Base-by-base conservation (phyloP, 1,140 invertebrate species). In the Lineus longissimus region DNA sequence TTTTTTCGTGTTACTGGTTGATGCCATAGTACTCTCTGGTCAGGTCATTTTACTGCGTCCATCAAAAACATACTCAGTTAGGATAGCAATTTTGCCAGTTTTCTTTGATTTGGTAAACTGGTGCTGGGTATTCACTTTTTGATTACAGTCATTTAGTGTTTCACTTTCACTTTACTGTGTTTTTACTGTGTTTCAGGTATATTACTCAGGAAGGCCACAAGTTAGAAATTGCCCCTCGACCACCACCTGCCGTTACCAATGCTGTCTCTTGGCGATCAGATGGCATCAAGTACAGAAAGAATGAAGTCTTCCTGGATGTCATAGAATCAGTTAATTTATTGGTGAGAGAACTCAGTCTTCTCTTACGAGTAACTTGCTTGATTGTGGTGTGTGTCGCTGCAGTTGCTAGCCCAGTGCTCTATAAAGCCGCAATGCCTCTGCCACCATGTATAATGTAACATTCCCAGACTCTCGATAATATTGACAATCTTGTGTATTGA, bases 291-390 rank as follows among this genome's bases (percentile, higher is more conserved):
- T 99, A 99, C 81, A 87, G 97, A 54, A 99, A 99, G 82, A 99
- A 99, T 83, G 97, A 99, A 86, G 97, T 99, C 0, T 99, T 99
- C 76, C 86, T 99, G 0, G 97, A 99, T 86, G 97, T 99, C 1
- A 98, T 99, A 69, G 97, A 99, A 81, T 98, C 94, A 11, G 95
- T 99, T 0, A 99, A 99, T 84, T 83, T 99, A 58, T 80, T 99
- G 76, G 87, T 88, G 75, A 79, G n/a, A n/a, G 83, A 72, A 17
- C n/a, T 51, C 15, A 36, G 33, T n/a, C n/a, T n/a, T n/a, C n/a
- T n/a, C n/a, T n/a, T n/a, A n/a, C n/a, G 25, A 13, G 13, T 22
- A 22, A 13, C 15, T 15, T n/a, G n/a, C 41, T n/a, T 15, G 41
- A 43, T 43, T 43, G 41, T 43, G 15, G 41, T 15, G 15, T 15